These are phyloP conservation scores for Choristoneura fumiferana DNA, from an alignment of 1,140 invertebrate genomes.

Conservation along the genomic window DNA sequence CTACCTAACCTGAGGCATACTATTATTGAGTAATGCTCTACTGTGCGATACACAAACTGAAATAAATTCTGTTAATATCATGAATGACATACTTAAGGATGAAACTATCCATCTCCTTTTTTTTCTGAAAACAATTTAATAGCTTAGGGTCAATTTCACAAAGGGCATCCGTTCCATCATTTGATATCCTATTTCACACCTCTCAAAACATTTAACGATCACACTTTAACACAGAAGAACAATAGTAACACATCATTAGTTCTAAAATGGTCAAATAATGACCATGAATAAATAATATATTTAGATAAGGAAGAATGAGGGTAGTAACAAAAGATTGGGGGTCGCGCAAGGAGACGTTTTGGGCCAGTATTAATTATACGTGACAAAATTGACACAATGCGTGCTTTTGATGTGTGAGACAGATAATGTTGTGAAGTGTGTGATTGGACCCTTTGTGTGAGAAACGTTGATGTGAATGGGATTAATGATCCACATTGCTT, in stretches of 20 bases:
- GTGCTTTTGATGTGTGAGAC: slow-evolving; percentile 46
- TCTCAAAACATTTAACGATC: slow-evolving; percentile 56
- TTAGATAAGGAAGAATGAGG: slow-evolving; percentile 62
- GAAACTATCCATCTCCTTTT: background rate
- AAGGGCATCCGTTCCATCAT: slow-evolving; percentile 40
- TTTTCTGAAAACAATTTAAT: background rate
- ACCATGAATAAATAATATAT: slow-evolving; percentile 74
- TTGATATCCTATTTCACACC: slow-evolving; percentile 71
- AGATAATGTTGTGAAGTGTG: slow-evolving; percentile 18
- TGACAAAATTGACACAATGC: slow-evolving; percentile 71
- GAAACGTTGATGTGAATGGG: background rate
- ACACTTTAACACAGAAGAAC: slow-evolving; percentile 58
- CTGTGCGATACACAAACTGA: too few relatives aligned
- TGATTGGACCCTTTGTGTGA: slow-evolving; percentile 8
- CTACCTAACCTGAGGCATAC: too few relatives aligned
- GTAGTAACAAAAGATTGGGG: slow-evolving; percentile 63
- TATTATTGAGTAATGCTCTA: too few relatives aligned
- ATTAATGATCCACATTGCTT: background rate
- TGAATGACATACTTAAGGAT: background rate
- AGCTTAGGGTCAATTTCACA: slow-evolving; percentile 21
- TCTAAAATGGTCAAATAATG: slow-evolving; percentile 75
- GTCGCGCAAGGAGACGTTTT: slow-evolving; percentile 49
- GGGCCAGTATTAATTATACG: slow-evolving; percentile 62
- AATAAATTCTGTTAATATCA: too few relatives aligned
- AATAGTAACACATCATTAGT: slow-evolving; percentile 72